Base-by-base conservation (phyloP, 2,797 vertebrate species). In the Malacoraja senta region DNA sequence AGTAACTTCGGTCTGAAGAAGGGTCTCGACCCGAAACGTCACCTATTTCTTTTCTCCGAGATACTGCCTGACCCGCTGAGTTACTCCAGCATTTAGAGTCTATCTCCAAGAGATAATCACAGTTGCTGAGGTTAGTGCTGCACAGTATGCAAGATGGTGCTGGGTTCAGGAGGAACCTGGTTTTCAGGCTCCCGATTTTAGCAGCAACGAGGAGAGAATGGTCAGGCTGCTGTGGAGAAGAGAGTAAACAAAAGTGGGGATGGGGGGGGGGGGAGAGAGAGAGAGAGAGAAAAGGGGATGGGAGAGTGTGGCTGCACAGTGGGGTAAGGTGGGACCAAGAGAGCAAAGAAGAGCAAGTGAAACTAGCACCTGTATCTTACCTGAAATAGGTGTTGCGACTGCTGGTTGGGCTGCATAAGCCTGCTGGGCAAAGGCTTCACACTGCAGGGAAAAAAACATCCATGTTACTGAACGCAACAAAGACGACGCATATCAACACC, bases 381-480 rank as follows among this genome's bases (percentile, higher is more conserved):
- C 98, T 98, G 98, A 98, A 96, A 99, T 98, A 94, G 99, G 97
- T 95, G 98, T 98, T 94, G 98, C 97, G 95, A 99, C 98, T 58
- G 98, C 95, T 95, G 98, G 98, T 96, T 99, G 99, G 96, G 98
- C 98, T 93, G 98, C 97, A 94, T 99, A 99, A 93, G 98, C 96
- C 96, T 99, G 99, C 95, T 99, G 98, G 94, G 98, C 97, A 65
- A 99, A 99, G 95, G 99, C 96, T 99, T 99, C 94, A 99, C 98
- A n/a, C 99, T 99, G 95, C 93, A 97, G 95, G 93, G 84, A 96
- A 58, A 94, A 53, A 76, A n/a, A n/a, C 94, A 79, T 35, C 0
- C 13, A 21, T 1, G 21, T 79, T 29, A 93, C 1, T 32, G 13
- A 8, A 6, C 12, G 29, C 19, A 91, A 72, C 19, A 71, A 44